Evolutionary conservation across 2,888 invertebrate species (phyloP).

Genomic region (Oxyscelio sp.): DNA sequence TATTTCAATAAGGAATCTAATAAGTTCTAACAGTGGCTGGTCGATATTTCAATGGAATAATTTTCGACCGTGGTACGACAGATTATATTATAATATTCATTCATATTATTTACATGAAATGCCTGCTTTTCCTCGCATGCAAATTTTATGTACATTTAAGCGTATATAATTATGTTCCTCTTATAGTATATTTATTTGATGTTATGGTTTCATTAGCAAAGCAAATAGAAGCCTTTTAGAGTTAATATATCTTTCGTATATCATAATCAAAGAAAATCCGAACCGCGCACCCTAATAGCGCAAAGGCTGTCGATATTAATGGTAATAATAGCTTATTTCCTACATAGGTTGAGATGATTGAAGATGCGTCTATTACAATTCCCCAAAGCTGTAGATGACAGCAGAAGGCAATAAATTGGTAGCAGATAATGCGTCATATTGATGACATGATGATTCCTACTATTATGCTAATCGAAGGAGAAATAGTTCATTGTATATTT

Average conservation of each 20-base stretch:
- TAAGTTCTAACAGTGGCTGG: conserved; percentile 67
- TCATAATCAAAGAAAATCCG: conserved; percentile 51
- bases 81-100: conserved; percentile 49
- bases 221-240: too few species aligned
- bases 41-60: conserved; percentile 62
- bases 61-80: conserved; percentile 18
- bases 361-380: conserved; percentile 64
- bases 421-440: conserved; percentile 44
- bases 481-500: conserved; percentile 29
- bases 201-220: conserved; percentile 22
- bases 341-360: conserved; percentile 55
- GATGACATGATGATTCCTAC: conserved; percentile 82
- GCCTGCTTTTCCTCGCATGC: background rate
- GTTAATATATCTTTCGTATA: conserved; percentile 39
- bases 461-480: conserved; percentile 83
- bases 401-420: conserved; percentile 45
- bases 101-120: conserved; percentile 20
- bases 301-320: conserved; percentile 62
- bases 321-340: conserved; percentile 61
- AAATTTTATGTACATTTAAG: background rate
- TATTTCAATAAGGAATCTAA: conserved; percentile 75
- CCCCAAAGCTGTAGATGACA: conserved; percentile 52
- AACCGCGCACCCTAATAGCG: conserved; percentile 26
- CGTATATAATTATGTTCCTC: background rate
- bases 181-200: conserved; percentile 20